A percentile compares a stretch with the other conserved stretches of the same genome.
phyloP scores from a whole-genome alignment of 2,888 invertebrate species.

The Eupeodes luniger region DNA sequence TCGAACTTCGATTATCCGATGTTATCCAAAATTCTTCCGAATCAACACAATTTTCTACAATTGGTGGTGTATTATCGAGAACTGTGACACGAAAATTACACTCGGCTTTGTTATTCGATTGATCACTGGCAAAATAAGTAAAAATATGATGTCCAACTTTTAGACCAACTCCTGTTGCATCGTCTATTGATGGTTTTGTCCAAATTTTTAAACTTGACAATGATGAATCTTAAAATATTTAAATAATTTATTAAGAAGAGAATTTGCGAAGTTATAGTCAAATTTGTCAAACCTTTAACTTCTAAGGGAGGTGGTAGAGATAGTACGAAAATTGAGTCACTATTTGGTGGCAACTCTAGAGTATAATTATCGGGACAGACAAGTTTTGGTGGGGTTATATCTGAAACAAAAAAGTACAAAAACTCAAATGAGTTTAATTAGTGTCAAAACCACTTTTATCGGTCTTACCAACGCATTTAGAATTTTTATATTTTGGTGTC shows the following conservation, averaged over 20 bases:
- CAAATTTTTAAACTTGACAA: conserved; percentile 85
- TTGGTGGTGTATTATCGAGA: conserved; percentile 86
- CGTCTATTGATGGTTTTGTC: conserved; percentile 86
- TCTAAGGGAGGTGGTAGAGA: conserved; percentile 59
- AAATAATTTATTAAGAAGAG: background rate
- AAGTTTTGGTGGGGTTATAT: conserved; percentile 64
- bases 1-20: conserved; percentile 80
- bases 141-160: conserved; percentile 86
- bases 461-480: conserved; percentile 85
- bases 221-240: conserved; percentile 85
- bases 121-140: conserved; percentile 87
- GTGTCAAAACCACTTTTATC: background rate
- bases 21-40: conserved; percentile 86
- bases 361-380: conserved; percentile 59
- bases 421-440: background rate
- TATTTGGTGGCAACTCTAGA: conserved; percentile 46
- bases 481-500: conserved; percentile 84
- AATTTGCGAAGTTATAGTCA: background rate
- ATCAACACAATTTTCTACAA: conserved; percentile 86
- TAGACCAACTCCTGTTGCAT: conserved; percentile 84
- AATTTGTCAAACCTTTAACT: conserved; percentile 42
- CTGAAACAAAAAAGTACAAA: conserved; percentile 36
- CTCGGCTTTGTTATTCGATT: conserved; percentile 86
- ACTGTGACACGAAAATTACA: conserved; percentile 87
- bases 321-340: conserved; percentile 47